phyloP scores from a whole-genome alignment of 2,888 invertebrate genomes.

The Ectobius pallidus region DNA sequence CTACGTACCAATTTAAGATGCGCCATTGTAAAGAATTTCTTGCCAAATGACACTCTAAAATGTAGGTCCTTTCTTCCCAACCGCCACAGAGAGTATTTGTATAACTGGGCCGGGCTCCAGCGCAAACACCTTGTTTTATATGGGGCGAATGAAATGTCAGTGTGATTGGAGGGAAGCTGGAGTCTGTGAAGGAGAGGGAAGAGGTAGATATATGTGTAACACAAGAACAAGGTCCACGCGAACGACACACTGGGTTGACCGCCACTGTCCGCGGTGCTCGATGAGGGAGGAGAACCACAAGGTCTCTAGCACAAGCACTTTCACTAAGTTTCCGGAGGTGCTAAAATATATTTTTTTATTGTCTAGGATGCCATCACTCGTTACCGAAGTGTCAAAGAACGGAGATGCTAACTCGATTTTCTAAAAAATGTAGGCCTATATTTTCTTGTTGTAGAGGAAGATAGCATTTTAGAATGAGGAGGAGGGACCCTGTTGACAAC shows the following conservation, averaged over 20 bases:
- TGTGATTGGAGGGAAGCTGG: background rate
- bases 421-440: too few relatives aligned
- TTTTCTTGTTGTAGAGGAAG: too few relatives aligned
- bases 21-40: constrained; percentile 21
- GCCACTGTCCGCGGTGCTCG: background rate
- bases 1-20: constrained; percentile 33
- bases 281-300: background rate
- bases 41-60: background rate
- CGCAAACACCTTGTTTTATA: constrained; percentile 40
- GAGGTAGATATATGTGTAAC: constrained; percentile 18
- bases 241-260: constrained; percentile 7
- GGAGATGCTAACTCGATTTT: too few relatives aligned
- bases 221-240: constrained; percentile 25
- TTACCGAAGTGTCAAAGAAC: too few relatives aligned
- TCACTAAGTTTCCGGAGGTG: background rate
- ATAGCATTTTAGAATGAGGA: too few relatives aligned
- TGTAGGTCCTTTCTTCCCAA: background rate
- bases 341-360: too few relatives aligned
- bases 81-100: constrained; percentile 16
- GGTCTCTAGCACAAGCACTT: background rate
- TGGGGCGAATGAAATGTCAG: constrained; percentile 36
- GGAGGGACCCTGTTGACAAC: too few relatives aligned
- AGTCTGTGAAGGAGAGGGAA: background rate
- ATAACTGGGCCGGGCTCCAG: constrained; percentile 36
- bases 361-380: too few relatives aligned